Percentiles rank a stretch among this genome's conserved stretches.
phyloP scores from a whole-genome alignment of 2,113 vertebrate species.

The Nematolebias whitei region DNA sequence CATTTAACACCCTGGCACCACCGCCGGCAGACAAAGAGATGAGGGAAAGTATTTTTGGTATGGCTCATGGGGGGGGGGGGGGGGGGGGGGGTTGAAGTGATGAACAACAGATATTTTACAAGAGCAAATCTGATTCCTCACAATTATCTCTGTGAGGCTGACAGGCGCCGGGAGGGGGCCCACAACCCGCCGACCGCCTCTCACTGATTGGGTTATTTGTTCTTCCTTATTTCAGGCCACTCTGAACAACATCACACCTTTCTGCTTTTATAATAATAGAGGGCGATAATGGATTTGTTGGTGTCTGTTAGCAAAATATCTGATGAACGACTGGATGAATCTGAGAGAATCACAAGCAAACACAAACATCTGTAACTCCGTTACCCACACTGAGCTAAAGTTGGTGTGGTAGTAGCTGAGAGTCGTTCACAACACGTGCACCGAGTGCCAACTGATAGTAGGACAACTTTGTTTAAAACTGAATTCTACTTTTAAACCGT shows the following conservation, averaged over 20 bases:
- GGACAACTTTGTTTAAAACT: too few relatives aligned
- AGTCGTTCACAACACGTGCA: too few relatives aligned
- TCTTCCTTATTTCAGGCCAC: slow-evolving; percentile 87
- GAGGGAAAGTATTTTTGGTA: slow-evolving; percentile 27
- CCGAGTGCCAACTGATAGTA: too few relatives aligned
- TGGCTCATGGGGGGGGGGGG: slow-evolving; percentile 40
- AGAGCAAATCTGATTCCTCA: slow-evolving; percentile 97
- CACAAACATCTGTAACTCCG: too few relatives aligned
- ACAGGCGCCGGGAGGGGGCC: slow-evolving; percentile 85
- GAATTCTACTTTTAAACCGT: too few relatives aligned
- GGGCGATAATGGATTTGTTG: not conserved
- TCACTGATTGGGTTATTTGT: slow-evolving; percentile 97
- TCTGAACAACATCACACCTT: slow-evolving; percentile 21
- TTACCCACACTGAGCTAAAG: too few relatives aligned
- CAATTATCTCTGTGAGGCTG: slow-evolving; percentile 96
- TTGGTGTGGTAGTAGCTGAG: too few relatives aligned
- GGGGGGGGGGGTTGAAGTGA: slow-evolving; percentile 78
- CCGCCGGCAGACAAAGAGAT: slow-evolving; percentile 42
- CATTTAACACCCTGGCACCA: slow-evolving; percentile 47
- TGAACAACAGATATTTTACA: slow-evolving; percentile 83
- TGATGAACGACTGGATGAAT: too few relatives aligned
- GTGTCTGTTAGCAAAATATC: too few relatives aligned
- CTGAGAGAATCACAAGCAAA: too few relatives aligned
- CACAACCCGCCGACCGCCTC: slow-evolving; percentile 82
- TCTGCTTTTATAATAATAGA: too few relatives aligned